These are phyloP conservation scores for Mola mola DNA, from an alignment of 2,113 vertebrate genomes.

Conservation along the genomic window DNA sequence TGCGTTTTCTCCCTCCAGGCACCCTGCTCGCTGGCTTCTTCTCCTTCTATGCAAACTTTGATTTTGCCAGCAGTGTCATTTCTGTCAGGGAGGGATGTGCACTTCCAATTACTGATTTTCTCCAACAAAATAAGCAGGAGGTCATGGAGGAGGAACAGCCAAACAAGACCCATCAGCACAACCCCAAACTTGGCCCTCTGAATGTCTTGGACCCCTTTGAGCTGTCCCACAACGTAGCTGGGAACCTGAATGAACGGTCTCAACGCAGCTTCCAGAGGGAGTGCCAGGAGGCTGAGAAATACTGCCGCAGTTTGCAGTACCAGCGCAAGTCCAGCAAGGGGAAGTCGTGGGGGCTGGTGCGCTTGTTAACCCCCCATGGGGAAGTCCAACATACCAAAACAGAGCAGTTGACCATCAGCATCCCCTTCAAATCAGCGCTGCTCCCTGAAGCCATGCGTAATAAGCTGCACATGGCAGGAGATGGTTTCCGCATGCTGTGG, in stretches of 20 bases:
- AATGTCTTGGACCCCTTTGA: constrained; percentile 94
- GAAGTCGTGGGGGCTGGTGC: constrained; percentile 88
- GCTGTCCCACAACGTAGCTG: constrained; percentile 90
- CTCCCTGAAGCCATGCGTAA: constrained; percentile 61
- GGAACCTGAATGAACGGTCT: constrained; percentile 86
- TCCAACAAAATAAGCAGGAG: constrained; percentile 39
- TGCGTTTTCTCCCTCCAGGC: constrained; percentile 69
- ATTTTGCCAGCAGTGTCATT: constrained; percentile 83
- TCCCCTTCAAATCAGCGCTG: constrained; percentile 76
- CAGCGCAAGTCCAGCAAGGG: constrained; percentile 84
- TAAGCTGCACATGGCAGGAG: constrained; percentile 66
- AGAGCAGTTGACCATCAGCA: constrained; percentile 63
- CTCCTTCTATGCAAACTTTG: constrained; percentile 83
- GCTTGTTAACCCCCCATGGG: constrained; percentile 81
- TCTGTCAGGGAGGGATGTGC: constrained; percentile 82
- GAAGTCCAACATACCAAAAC: not conserved
- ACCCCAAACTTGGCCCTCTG: constrained; percentile 82
- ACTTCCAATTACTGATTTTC: constrained; percentile 74
- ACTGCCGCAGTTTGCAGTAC: constrained; percentile 90
- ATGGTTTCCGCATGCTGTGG: constrained; percentile 67
- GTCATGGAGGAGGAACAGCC: constrained; percentile 30
- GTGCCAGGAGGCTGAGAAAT: constrained; percentile 84
- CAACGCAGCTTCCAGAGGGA: constrained; percentile 80
- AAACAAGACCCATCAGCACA: not conserved
- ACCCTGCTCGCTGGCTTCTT: constrained; percentile 89